Percentiles rank a stretch among this genome's conserved stretches.
phyloP scores from a whole-genome alignment of 1,140 invertebrate genomes.

The Oryzaephilus surinamensis region DNA sequence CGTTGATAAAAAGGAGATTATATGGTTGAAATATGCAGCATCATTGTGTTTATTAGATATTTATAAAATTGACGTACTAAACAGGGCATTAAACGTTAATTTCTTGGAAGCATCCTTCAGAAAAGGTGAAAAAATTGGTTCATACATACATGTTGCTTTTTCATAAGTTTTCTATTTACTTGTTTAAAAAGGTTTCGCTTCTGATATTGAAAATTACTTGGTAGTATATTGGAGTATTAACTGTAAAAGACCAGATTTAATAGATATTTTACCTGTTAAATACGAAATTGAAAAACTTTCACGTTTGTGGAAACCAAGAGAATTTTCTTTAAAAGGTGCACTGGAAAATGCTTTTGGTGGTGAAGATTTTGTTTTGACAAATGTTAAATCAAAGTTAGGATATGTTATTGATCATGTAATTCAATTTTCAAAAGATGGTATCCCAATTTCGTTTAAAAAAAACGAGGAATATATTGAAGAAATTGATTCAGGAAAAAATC shows the following conservation, averaged over 20 bases:
- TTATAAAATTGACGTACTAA: constrained; percentile 42
- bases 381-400: constrained; percentile 36
- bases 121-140: constrained; percentile 18
- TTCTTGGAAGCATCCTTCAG: constrained; percentile 36
- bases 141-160: constrained; percentile 1
- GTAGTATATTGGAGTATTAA: constrained; percentile 45
- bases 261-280: constrained; percentile 35
- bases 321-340: constrained; percentile 32
- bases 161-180: constrained; percentile 1
- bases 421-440: constrained; percentile 38
- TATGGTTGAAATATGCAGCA: constrained; percentile 40
- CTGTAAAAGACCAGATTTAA: constrained; percentile 40
- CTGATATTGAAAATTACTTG: constrained; percentile 42
- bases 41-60: constrained; percentile 43
- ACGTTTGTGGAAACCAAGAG: too few species aligned
- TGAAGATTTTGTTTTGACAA: constrained; percentile 35
- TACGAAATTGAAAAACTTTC: too few species aligned
- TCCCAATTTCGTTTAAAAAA: constrained; percentile 33
- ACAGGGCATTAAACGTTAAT: constrained; percentile 39
- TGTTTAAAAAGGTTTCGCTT: constrained; percentile 28
- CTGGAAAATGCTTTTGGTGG: constrained; percentile 39
- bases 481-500: constrained; percentile 32
- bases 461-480: constrained; percentile 32
- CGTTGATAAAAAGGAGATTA: constrained; percentile 29
- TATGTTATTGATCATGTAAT: constrained; percentile 38